Base-by-base conservation (phyloP, 2,797 vertebrate genomes). In the Sphaeramia orbicularis region DNA sequence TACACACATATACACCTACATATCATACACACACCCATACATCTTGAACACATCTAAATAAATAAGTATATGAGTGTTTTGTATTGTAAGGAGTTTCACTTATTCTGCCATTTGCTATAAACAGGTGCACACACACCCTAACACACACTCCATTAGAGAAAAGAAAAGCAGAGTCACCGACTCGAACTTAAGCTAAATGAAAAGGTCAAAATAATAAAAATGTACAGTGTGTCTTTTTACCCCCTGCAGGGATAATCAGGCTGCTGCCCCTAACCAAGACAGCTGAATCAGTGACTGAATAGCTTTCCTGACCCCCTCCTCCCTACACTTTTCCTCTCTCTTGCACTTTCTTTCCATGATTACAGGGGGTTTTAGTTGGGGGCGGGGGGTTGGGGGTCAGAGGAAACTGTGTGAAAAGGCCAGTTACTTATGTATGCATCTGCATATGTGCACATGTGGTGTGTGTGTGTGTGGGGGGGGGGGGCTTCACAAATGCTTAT, bases 251-350 rank as follows among this genome's bases (percentile, higher is more conserved):
- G 80, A 83, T 79, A 81, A 87, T 90, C 84, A 82, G 64, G 45
- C 83, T 86, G 90, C 89, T 74, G 89, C 86, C 78, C 96, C 95
- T 90, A 93, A 91, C 62, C 95, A 93, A 76, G 90, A 95, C 82
- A 97, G 97, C 97, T 94, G 94, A 82, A 84, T 96, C 76, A 88
- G 95, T 95, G 88, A 97, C 96, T 80, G 95, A 96, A 83, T 68
- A 66, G 71, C 70, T 13, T 35, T 70, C 64, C 68, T 74, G 65
- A 45, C 35, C 58, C 65, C 78, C 63, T 75, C 69, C 49, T 72
- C 48, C 67, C 79, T 8, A 1, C 67, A 65, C 65, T 76, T 63
- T 60, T 77, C 79, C 65, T 74, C 55, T 74, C 55, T 74, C 37
- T 74, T 70, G 63, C 62, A 62, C 80, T 80, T 83, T 88, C 59